Evolutionary conservation across 2,113 vertebrate species (phyloP), one percentile per base, ranked within the genome.

Genomic region (Proterorhinus semilunaris): DNA sequence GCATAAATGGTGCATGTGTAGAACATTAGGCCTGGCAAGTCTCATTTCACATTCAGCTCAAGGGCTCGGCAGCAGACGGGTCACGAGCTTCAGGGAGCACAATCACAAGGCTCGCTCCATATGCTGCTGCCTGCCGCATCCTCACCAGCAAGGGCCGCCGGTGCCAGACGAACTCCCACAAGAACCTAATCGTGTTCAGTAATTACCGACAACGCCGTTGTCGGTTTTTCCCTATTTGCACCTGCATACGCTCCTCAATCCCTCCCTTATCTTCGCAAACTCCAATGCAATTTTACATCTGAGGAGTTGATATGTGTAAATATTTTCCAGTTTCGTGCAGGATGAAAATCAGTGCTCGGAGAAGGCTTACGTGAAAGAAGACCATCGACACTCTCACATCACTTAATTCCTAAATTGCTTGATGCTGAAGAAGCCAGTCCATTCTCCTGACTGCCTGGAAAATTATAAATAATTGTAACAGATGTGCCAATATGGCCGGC

Each of bases 401-500:
- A 95, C 95, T 97, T 98, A 93, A 96, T 98, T 96, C 96, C 95
- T 96, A 98, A 98, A 98, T 97, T 98, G 96, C 95, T 98, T 97
- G 94, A 95, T 96, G 96, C 96, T 91, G 95, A 97, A 87, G 87
- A 87, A 96, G 93, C 93, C 94, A 91, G 94, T 96, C 94, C 92
- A 92, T 96, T 95, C 95, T 92, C 83, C 95, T 94, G 94, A 95
- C 95, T 96, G 94, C 94, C 95, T 90, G 79, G 95, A 98, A 36
- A 99, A 98, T 98, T 96, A 98, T 98, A 98, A 98, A 98, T 99
- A 99, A 99, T 98, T 98, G 96, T 98, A 99, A 97, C 96, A 98
- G 96, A 98, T 98, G 96, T 95, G 94, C 95, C 96, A 98, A 96
- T 98, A 98, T 99, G 97, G 96, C 96, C 93, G 93, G 94, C 94